Base-by-base conservation (phyloP, 2,797 vertebrate genomes). In the Cephalopachus bancanus region DNA sequence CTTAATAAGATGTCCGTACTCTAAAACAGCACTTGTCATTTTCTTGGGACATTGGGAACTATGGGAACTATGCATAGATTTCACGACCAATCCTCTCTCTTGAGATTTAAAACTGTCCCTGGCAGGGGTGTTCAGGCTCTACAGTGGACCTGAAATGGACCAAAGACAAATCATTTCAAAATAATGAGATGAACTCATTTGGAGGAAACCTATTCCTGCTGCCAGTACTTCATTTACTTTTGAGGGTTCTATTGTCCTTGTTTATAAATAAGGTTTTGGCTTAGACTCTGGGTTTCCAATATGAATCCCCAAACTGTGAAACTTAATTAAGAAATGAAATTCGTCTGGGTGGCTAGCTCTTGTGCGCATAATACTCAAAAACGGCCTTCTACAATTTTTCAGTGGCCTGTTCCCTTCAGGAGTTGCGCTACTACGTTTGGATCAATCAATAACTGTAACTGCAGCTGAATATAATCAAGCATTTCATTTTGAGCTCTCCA, bases 361-460 rank as follows among this genome's bases (percentile, higher is more conserved):
- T 16, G 9, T 19, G 67, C 93, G 9, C 86, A 6, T 14, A 74
- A 93, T 79, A 83, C 22, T 33, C 57, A 79, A 83, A 81, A n/a
- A 64, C 49, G 60, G 78, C 10, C 53, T 95, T n/a, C 62, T 62
- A 33, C 7, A 76, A 59, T 91, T 92, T 96, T 89, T 88, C 71
- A 86, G 49, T 79, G 89, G 86, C 22, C 76, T 11, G 11, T 78
- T 91, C 60, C 37, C 20, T 96, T 95, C 51, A 96, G 91, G 74
- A 95, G 49, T 64, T 51, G 90, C 72, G 44, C 11, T 96, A 93
- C 90, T 88, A 95, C 88, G 93, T 59, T 60, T 92, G 10, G 53
- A 79, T 83, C 95, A 93, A 96, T 90, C 97, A 97, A 94, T 96
- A 92, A 90, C 62, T 85, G n/a, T 93, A 95, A 97, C 59, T 95